Evolutionary conservation across 30 jellyfish, hydroid and myxozoan species (phyloP), one percentile per base, ranked within the genome.

Genomic region (Nemopilema nomurai): DNA sequence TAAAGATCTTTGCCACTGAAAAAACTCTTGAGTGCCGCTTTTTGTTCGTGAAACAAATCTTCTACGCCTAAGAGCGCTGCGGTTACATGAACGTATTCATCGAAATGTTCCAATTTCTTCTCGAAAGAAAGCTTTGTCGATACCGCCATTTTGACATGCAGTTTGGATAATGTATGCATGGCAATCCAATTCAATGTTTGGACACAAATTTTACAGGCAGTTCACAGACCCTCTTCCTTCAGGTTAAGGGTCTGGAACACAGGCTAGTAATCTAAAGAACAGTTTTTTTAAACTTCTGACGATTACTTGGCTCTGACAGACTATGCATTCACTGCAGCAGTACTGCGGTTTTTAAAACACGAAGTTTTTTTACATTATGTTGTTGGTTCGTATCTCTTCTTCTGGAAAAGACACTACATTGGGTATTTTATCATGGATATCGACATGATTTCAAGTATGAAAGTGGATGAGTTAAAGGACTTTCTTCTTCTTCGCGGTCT

Each of bases 371-470:
- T 24, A 21, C 21, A 21, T 21, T 6, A 24, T 29, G 75, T 29
- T 29, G 75, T 9, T 26, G 26, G 7, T 65, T 21, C 21, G 18
- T 1, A 18, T 13, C 19, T 6, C 19, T 18, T 21, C 75, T 18
- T 26, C 28, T 4, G 8, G 75, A 65, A 8, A 65, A 26, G 28
- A 28, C 25, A 22, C 70, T 57, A 65, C 28, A 65, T 21, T 65
- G 18, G 75, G 31, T 3, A 65, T 29, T 65, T 26, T 65, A 21
- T 29, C 32, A 77, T 57, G 87, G 87, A 77, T 22, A 19, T 41
- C 16, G 77, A 52, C 8, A 77, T 77, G 87, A 77, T 77, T 9
- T 77, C 76, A 26, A 57, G 28, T 21, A 53, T 80, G 89, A 80
- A 64, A 66, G 81, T 80, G 63, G 89, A 65, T 18, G 78, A 78